A percentile compares a stretch with the other conserved stretches of the same genome.
Conservation (phyloP, 92 coral and sea anemone species). For the Palythoa grandis region DNA sequence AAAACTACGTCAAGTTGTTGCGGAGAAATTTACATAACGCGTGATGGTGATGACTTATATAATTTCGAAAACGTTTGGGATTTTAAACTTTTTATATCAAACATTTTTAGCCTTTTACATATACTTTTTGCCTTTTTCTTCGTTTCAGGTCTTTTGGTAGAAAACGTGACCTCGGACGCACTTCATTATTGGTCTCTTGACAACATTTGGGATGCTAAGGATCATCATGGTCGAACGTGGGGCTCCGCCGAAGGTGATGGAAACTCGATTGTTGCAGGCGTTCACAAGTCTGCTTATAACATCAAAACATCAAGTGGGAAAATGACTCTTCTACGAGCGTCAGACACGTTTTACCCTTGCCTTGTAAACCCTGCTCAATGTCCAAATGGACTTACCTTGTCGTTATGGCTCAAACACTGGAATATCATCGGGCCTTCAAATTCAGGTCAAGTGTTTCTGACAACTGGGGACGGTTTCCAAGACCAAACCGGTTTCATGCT, state of each 20-base stretch:
- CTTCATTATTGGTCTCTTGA: constrained; percentile 29
- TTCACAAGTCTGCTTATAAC: neutral
- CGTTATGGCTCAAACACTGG: constrained; percentile 23
- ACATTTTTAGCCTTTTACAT: too few species aligned
- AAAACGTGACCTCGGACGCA: neutral
- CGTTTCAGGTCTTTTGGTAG: constrained; percentile 6
- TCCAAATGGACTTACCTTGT: neutral
- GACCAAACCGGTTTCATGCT: constrained; percentile 23
- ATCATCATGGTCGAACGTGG: neutral
- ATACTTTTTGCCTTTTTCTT: neutral
- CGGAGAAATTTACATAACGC: too few species aligned
- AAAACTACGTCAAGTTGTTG: too few species aligned
- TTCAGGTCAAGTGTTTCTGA: constrained; percentile 23
- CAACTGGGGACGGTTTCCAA: constrained; percentile 14
- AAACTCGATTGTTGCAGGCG: constrained; percentile 2
- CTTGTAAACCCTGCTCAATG: constrained; percentile 12
- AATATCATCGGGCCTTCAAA: neutral
- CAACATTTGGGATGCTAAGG: constrained; percentile 9
- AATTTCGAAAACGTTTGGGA: too few species aligned
- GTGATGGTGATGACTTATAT: too few species aligned
- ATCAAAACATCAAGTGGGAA: neutral
- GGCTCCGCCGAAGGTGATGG: neutral
- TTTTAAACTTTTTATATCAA: too few species aligned
- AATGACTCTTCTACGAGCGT: constrained; percentile 16
- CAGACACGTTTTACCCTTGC: neutral